Base-by-base conservation (phyloP, 1,140 invertebrate genomes). In the Sipha flava region DNA sequence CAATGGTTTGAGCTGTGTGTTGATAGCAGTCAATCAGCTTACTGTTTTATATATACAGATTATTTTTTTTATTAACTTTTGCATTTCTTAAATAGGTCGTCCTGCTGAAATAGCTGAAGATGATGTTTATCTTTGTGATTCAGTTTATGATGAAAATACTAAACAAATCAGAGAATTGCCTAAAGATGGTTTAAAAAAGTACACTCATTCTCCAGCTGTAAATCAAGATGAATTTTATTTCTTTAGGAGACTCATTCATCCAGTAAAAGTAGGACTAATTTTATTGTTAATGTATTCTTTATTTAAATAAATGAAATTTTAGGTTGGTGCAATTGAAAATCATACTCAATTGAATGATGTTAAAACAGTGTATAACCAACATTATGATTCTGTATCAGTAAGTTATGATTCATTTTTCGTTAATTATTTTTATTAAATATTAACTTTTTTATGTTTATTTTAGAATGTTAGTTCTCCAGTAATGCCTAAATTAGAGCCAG, bases 101-200 rank as follows among this genome's bases (percentile, higher is more conserved):
- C 92, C 93, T 31, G 99, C 97, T 0, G 97, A 99, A 89, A 93
- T 98, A 81, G 87, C 91, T 1, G 98, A 99, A 86, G 89, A 90
- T 73, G 96, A 99, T 87, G 90, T 98, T 6, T 99, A 91, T 84
- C 91, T 99, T 23, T 98, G 96, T 85, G 96, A 98, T 86, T 95
- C 92, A 0, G 89, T 94, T 73, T 98, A 98, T 84, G 93, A 97
- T 84, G 96, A 98, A 86, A 89, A 91, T 21, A 94, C 94, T 83
- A 91, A 92, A 81, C 88, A 93, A 54, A 90, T 95, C 16, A 88
- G 90, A 49, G 94, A 95, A 84, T 86, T 95, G 1, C 88, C 88
- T 18, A 87, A 87, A 59, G 89, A 92, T 21, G 93, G 92, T 5
- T 85, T 95, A 62, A 91, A 95, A 85, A 96, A 95, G 85, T 95